These are phyloP conservation scores for Monomorium pharaonis DNA, from an alignment of 1,140 invertebrate genomes.

Conservation along the genomic window DNA sequence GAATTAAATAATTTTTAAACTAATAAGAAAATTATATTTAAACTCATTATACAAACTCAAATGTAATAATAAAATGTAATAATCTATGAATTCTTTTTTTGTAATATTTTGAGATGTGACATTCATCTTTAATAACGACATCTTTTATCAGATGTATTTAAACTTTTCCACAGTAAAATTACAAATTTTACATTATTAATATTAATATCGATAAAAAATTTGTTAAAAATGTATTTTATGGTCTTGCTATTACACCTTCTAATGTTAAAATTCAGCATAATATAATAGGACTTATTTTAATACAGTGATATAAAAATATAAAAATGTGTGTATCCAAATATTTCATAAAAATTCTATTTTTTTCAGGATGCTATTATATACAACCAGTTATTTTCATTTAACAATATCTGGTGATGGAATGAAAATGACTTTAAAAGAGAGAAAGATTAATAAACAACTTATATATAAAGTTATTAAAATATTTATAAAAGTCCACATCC, in stretches of 20 bases:
- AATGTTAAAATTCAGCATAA: neutral
- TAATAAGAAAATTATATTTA: too few relatives aligned
- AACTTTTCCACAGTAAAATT: neutral
- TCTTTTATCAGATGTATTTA: neutral
- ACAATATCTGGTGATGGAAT: constrained; percentile 63
- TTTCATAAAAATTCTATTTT: constrained; percentile 52
- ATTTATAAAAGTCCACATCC: constrained; percentile 5
- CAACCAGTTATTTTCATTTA: constrained; percentile 74
- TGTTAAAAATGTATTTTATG: neutral
- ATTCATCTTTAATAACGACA: neutral
- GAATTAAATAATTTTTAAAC: too few relatives aligned
- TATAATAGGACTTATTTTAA: neutral
- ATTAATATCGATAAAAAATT: neutral
- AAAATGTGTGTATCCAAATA: neutral
- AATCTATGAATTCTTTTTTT: too few relatives aligned
- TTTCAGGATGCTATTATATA: constrained; percentile 75
- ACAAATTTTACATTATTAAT: neutral
- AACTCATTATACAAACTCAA: too few relatives aligned
- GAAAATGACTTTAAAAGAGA: constrained; percentile 1
- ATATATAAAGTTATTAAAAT: constrained; percentile 11
- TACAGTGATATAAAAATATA: neutral
- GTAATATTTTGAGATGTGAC: too few relatives aligned
- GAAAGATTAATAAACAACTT: constrained; percentile 31
- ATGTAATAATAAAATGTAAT: too few relatives aligned
- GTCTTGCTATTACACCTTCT: neutral